phyloP scores from a whole-genome alignment of 2,797 vertebrate species.

The Chelmon rostratus region DNA sequence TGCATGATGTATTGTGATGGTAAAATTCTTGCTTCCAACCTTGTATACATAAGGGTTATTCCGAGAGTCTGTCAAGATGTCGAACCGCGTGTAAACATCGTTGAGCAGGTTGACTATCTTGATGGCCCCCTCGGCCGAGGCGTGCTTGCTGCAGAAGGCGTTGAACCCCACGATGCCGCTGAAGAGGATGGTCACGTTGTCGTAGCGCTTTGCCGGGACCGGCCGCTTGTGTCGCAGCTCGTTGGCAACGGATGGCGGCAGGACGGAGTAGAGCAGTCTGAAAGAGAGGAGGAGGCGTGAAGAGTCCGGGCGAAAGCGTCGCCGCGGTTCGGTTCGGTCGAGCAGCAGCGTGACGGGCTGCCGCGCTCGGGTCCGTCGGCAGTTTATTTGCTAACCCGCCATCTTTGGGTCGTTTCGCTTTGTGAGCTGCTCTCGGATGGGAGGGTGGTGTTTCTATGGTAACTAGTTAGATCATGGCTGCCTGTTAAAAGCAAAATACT shows the following conservation, averaged over 20 bases:
- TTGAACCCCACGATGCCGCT: slow-evolving; percentile 99
- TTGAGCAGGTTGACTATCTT: slow-evolving; percentile 99
- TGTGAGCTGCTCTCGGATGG: slow-evolving; percentile 68
- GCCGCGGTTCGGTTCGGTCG: neutral
- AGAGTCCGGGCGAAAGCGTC: slow-evolving; percentile 25
- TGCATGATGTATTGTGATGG: slow-evolving; percentile 23
- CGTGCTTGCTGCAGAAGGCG: slow-evolving; percentile 97
- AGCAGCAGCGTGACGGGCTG: slow-evolving; percentile 39
- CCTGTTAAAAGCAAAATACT: slow-evolving; percentile 75
- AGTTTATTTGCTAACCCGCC: slow-evolving; percentile 73
- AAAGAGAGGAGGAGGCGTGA: slow-evolving; percentile 26
- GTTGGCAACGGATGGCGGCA: slow-evolving; percentile 97
- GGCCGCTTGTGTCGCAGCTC: slow-evolving; percentile 98
- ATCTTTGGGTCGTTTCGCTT: slow-evolving; percentile 77
- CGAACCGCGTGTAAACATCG: slow-evolving; percentile 98
- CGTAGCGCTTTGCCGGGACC: slow-evolving; percentile 96
- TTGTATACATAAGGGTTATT: slow-evolving; percentile 99
- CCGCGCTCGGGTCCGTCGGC: too few species aligned
- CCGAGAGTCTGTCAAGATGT: slow-evolving; percentile 97
- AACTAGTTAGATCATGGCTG: slow-evolving; percentile 81
- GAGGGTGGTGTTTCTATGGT: slow-evolving; percentile 76
- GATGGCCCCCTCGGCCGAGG: slow-evolving; percentile 98
- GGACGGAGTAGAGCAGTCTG: slow-evolving; percentile 96
- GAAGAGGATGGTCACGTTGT: slow-evolving; percentile 98
- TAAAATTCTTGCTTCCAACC: slow-evolving; percentile 80